Evolutionary conservation across 1,140 invertebrate species (phyloP).

Genomic region (Rhopalosiphum padi): DNA sequence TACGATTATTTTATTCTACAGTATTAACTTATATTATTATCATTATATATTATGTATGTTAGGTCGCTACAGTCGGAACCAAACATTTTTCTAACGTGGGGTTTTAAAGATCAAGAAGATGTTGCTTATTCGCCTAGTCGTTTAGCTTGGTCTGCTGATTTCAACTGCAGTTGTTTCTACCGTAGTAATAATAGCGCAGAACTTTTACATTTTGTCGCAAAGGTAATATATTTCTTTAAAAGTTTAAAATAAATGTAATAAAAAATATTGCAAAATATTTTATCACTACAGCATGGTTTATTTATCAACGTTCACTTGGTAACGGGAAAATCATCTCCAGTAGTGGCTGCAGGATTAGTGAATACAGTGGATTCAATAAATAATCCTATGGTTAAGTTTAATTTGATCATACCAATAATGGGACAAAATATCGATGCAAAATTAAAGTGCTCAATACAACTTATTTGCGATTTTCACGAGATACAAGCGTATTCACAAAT

Average conservation of each 20-base stretch:
- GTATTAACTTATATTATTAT: neutral
- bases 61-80: slow-evolving; percentile 26
- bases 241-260: neutral
- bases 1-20: neutral
- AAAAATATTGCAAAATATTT: neutral
- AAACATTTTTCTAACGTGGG: slow-evolving; percentile 48
- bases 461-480: slow-evolving; percentile 43
- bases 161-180: slow-evolving; percentile 51
- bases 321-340: slow-evolving; percentile 16
- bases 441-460: slow-evolving; percentile 45
- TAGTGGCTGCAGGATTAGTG: slow-evolving; percentile 32
- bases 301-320: slow-evolving; percentile 46
- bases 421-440: slow-evolving; percentile 51
- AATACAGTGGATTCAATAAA: slow-evolving; percentile 52
- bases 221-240: neutral
- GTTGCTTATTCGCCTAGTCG: slow-evolving; percentile 42
- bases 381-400: slow-evolving; percentile 42
- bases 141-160: slow-evolving; percentile 37
- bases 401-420: slow-evolving; percentile 37
- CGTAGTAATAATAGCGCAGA: slow-evolving; percentile 35
- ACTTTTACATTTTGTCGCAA: slow-evolving; percentile 52
- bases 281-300: slow-evolving; percentile 37
- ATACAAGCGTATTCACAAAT: slow-evolving; percentile 40
- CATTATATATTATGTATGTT: too few species aligned
- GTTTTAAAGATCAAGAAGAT: slow-evolving; percentile 55